Percentiles rank a stretch among this genome's conserved stretches.
Conservation (phyloP, 2,888 invertebrate genomes). For the Conomelus anceps region DNA sequence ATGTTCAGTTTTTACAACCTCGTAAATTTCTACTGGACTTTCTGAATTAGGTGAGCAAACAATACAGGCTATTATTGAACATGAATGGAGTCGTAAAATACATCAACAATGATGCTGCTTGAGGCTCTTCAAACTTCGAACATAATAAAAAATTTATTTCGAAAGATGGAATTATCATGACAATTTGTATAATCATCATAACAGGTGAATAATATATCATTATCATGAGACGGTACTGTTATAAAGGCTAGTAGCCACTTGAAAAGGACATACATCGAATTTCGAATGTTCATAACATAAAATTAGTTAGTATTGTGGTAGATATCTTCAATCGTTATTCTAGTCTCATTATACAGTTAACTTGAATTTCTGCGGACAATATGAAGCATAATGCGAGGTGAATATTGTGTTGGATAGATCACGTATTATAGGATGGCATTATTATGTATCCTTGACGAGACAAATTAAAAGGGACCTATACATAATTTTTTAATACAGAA, state of each 20-base stretch:
- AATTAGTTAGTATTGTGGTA: too few relatives aligned
- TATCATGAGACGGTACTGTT: too few relatives aligned
- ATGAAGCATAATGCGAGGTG: background rate
- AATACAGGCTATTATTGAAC: background rate
- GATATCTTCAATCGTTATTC: too few relatives aligned
- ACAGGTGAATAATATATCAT: too few relatives aligned
- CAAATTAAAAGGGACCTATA: too few relatives aligned
- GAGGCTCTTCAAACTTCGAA: background rate
- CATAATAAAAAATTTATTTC: background rate
- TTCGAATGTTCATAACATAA: too few relatives aligned
- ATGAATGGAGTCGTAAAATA: background rate
- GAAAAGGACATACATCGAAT: too few relatives aligned
- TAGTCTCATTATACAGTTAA: background rate
- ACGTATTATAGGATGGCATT: too few relatives aligned
- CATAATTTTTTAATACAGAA: too few relatives aligned
- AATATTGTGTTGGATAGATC: background rate
- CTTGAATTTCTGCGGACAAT: background rate
- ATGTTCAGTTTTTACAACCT: background rate
- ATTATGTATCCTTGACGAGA: too few relatives aligned
- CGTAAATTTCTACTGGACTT: background rate
- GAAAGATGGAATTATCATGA: background rate
- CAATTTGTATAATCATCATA: too few relatives aligned
- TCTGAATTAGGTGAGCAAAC: background rate
- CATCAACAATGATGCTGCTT: background rate
- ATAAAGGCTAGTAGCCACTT: too few relatives aligned